Base-by-base conservation (phyloP, 2,888 invertebrate species). In the Myopa testacea region DNA sequence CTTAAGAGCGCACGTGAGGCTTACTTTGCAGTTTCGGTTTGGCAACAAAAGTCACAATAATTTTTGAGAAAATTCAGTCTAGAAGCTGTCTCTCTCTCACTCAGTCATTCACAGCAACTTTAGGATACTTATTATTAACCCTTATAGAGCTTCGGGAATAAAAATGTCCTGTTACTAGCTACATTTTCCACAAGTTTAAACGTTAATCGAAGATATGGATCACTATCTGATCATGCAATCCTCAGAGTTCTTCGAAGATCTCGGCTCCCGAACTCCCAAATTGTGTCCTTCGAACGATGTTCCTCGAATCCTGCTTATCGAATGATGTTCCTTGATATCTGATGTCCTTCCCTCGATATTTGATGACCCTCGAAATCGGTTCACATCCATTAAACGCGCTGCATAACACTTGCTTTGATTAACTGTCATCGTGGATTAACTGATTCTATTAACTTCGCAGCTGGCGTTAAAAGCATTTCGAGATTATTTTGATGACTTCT, bases 1-100 rank as follows among this genome's bases (percentile, higher is more conserved):
- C 38, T 68, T 75, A 67, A 37, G 69, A 37, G 45, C 55, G 58
- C 68, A 68, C 68, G 68, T 75, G 68, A 60, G 40, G 68, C 16
- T 19, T 50, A 63, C 19, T 12, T 16, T 52, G 3, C 50, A 19
- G 26, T 12, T 69, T 37, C 40, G 10, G 69, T 6, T 26, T 19
- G 45, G 38, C 3, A 65, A 65, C 37, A 3, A 37, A 65, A 14
- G 5, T 7, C 63, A n/a, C 16, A 55, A n/a, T 55, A 55, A n/a
- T 55, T 55, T 14, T 14, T 3, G 10, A 12, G 5, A 16, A 55
- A 55, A 55, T 4, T 55, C 8, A 55, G 55, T 8, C 14, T 10
- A 14, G 55, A 55, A 1, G 10, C 10, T n/a, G 5, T 55, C 55
- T 6, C 16, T n/a, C 55, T 55, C 16, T 55, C 10, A 55, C 16